phyloP scores from a whole-genome alignment of 2,888 invertebrate species.

The Atherix ibis region DNA sequence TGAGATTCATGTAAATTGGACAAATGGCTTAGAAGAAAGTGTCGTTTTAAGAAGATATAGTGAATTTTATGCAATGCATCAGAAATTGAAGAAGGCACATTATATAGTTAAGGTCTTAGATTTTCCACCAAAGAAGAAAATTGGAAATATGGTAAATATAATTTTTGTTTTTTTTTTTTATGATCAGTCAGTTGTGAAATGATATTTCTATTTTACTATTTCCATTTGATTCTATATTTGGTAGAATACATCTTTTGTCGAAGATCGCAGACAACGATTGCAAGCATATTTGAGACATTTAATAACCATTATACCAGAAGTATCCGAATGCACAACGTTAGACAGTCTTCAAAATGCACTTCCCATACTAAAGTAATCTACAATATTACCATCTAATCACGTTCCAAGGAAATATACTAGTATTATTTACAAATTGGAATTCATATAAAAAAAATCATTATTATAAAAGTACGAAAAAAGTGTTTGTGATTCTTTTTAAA shows the following conservation, averaged over 20 bases:
- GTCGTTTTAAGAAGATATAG: constrained; percentile 89
- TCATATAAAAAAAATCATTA: too few relatives aligned
- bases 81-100: constrained; percentile 68
- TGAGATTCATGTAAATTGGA: constrained; percentile 29
- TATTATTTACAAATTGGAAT: too few relatives aligned
- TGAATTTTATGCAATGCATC: constrained; percentile 77
- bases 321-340: constrained; percentile 59
- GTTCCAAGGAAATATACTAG: too few relatives aligned
- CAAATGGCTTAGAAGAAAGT: constrained; percentile 63
- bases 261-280: constrained; percentile 66
- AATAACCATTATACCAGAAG: constrained; percentile 61
- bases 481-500: too few relatives aligned
- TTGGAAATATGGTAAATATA: constrained; percentile 67
- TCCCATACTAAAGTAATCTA: constrained; percentile 66
- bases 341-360: constrained; percentile 62
- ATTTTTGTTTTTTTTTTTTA: too few relatives aligned
- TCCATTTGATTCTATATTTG: constrained; percentile 3
- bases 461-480: too few relatives aligned
- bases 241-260: constrained; percentile 70
- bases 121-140: constrained; percentile 89
- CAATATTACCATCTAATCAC: too few relatives aligned
- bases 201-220: neutral
- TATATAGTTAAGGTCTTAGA: constrained; percentile 63
- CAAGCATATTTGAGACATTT: constrained; percentile 79
- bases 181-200: constrained; percentile 6